phyloP scores from a whole-genome alignment of 2,888 invertebrate species.

The Autographa gamma region DNA sequence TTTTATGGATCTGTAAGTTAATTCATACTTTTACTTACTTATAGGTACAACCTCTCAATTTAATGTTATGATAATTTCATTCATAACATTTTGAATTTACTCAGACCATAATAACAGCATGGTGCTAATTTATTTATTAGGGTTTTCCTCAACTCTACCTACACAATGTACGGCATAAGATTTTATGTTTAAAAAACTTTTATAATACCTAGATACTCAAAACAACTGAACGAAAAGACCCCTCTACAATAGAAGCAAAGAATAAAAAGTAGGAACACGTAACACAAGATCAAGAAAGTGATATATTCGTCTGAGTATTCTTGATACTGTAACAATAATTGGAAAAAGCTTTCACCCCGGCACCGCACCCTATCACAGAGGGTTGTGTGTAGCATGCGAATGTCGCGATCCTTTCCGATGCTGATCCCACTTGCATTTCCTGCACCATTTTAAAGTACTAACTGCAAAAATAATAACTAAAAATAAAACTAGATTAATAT shows the following conservation, averaged over 20 bases:
- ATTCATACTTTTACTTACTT: too few species aligned
- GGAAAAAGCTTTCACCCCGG: constrained; percentile 75
- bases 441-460: constrained; percentile 72
- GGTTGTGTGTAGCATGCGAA: constrained; percentile 71
- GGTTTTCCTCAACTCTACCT: too few species aligned
- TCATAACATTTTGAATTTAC: too few species aligned
- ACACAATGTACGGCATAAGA: too few species aligned
- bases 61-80: too few species aligned
- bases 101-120: too few species aligned
- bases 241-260: not conserved
- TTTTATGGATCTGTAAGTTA: too few species aligned
- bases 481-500: not conserved
- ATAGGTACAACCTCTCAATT: too few species aligned
- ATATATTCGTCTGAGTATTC: constrained; percentile 34
- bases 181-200: too few species aligned
- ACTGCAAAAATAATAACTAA: constrained; percentile 61
- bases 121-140: too few species aligned
- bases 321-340: constrained; percentile 61
- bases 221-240: not conserved
- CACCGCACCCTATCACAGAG: constrained; percentile 56
- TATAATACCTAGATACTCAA: not conserved
- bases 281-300: constrained; percentile 25
- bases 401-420: constrained; percentile 72
- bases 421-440: constrained; percentile 79
- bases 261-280: constrained; percentile 16